These are phyloP conservation scores for Lycocerus yunnanus DNA, from an alignment of 2,888 invertebrate species.

Conservation along the genomic window DNA sequence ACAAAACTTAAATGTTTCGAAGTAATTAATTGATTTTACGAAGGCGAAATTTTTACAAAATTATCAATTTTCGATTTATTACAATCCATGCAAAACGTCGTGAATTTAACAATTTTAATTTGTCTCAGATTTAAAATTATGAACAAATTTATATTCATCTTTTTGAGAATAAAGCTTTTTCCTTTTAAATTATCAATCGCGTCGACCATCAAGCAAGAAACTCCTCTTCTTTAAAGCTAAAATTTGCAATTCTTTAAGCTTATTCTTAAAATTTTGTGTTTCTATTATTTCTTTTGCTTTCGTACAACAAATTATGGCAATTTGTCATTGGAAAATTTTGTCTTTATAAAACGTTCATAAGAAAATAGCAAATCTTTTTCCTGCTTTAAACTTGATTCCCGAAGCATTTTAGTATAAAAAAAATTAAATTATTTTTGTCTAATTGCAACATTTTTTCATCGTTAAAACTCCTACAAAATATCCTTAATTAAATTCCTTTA, in stretches of 20 bases:
- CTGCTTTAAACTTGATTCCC: not conserved
- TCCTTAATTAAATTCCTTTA: not conserved
- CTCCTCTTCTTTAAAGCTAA: not conserved
- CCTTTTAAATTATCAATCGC: not conserved
- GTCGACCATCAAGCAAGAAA: constrained; percentile 1
- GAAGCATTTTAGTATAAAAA: not conserved
- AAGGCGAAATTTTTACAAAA: not conserved
- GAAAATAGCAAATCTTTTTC: not conserved
- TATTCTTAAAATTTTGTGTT: constrained; percentile 6
- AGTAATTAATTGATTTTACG: not conserved
- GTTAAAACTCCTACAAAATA: not conserved
- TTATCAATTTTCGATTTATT: not conserved
- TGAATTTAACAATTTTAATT: not conserved
- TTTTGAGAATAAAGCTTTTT: not conserved
- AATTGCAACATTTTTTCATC: not conserved
- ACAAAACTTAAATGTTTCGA: not conserved
- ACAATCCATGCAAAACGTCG: not conserved
- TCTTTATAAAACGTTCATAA: constrained; percentile 10
- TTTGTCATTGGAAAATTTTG: constrained; percentile 11
- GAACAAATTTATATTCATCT: not conserved
- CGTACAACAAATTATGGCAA: constrained; percentile 9
- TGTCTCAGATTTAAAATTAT: not conserved
- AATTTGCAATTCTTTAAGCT: constrained; percentile 11
- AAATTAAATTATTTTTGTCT: not conserved
- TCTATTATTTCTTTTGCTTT: constrained; percentile 6